Evolutionary conservation across 1,140 invertebrate species (phyloP), one percentile per base, ranked within the genome.

Genomic region (Rhizoglyphus robini): DNA sequence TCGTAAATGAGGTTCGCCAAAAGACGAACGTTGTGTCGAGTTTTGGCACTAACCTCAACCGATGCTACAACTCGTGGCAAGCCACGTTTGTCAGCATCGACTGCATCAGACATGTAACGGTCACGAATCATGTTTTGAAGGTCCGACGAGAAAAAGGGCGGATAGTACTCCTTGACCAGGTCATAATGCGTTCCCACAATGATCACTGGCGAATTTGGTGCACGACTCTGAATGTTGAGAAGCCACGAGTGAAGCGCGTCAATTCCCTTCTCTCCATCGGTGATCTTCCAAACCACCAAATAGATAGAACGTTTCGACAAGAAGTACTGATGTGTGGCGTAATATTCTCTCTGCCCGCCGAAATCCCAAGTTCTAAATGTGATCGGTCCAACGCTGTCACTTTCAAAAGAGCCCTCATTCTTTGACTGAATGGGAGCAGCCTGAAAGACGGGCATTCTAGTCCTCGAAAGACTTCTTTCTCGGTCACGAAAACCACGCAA

Each of bases 331-430:
- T 98, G 95, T 0, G 95, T 98, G 0, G 94, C 89, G 74, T 97
- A 97, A 73, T 94, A 93, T 74, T 96, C 92, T 72, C 85, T 84
- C 70, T 78, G 66, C 0, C 95, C 95, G n/a, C 93, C 94, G 80
- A 99, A 99, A 77, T 99, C 96, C 95, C 96, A 99, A 0, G 94
- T 98, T 64, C 93, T 80, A 77, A 99, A 98, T n/a, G 89, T 86
- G 49, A 98, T 86, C 0, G 90, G 84, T 0, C 92, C 93, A 32
- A 60, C 3, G 13, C 13, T 32, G 23, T 60, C 27, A 4, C 8
- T 23, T 27, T 29, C 15, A 68, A 87, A 83, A 1, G 83, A 83
- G 11, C 84, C 84, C 41, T 85, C 81, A 46, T 60, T 31, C 4
- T 34, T 60, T 11, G 2, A 20, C 8, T 4, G 15, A 46, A 20